These are phyloP conservation scores for Atopsyche davidsoni DNA, from an alignment of 1,140 invertebrate species.

Conservation along the genomic window DNA sequence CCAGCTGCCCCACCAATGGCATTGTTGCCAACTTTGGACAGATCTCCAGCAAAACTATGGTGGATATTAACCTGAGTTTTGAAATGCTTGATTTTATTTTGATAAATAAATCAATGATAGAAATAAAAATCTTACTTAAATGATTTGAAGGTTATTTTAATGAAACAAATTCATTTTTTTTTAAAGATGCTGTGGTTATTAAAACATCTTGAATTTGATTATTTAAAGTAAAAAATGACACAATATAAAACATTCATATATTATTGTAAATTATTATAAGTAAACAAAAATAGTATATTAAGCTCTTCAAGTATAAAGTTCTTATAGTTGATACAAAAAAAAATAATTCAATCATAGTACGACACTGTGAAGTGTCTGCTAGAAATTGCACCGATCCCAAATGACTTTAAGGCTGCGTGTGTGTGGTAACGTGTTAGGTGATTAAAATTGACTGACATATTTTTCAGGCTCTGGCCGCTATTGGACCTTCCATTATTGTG, in stretches of 20 bases:
- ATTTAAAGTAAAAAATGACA: not conserved
- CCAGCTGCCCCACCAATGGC: slow-evolving; percentile 36
- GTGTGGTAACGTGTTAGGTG: not conserved
- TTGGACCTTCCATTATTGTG: slow-evolving; percentile 34
- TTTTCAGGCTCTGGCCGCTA: slow-evolving; percentile 34
- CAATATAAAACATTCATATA: not conserved
- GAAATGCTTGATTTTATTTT: not conserved
- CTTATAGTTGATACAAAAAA: not conserved
- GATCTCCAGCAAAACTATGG: slow-evolving; percentile 37
- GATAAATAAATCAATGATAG: not conserved
- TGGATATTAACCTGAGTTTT: slow-evolving; percentile 21
- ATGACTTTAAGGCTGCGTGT: not conserved
- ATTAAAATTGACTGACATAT: not conserved
- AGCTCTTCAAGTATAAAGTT: not conserved
- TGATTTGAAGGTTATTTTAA: not conserved
- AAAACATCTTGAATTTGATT: not conserved
- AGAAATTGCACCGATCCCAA: not conserved
- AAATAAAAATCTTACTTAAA: not conserved
- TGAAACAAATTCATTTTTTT: not conserved
- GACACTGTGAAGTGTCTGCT: not conserved
- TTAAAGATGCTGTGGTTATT: not conserved
- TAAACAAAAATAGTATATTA: not conserved
- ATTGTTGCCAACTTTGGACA: slow-evolving; percentile 34
- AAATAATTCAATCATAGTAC: not conserved
- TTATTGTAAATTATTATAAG: slow-evolving; percentile 1